Evolutionary conservation across 1,140 invertebrate genomes (phyloP), one percentile per base, ranked within the genome.

Genomic region (Ephestia elutella): DNA sequence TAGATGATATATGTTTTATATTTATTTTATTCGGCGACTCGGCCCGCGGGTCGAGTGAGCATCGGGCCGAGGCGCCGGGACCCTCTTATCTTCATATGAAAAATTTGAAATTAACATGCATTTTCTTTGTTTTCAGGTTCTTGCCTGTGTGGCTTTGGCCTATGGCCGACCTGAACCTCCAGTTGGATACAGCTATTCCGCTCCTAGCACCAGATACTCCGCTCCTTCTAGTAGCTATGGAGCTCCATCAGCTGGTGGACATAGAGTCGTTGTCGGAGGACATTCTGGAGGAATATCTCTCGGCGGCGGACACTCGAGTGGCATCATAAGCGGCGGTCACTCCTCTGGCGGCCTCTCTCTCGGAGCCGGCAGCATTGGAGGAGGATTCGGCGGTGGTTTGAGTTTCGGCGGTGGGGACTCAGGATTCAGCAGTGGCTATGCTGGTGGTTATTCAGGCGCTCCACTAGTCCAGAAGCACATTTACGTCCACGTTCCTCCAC

Each of bases 401-500:
- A 32, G 56, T 62, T 74, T 62, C 38, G 61, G 54, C 48, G 73
- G 75, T 19, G 78, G 72, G 53, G 81, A 78, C 54, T 70, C 74
- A 15, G 79, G 76, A 51, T 80, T 81, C 56, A 74, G 78, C n/a
- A 80, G 81, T 55, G 75, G 78, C 53, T 78, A 71, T 48, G 77
- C 78, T 17, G 79, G 81, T 55, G 86, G 87, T 8, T 82, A 72
- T 60, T 82, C 81, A 51, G 78, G 82, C 8, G 86, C 86, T 65
- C 80, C 89, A 61, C 71, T 90, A 4, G 80, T 90, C 11, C 89
- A 89, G 58, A 90, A 90, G 62, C 89, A 90, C 75, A 90, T 90
- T 68, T 90, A 90, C 77, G 86, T 89, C 18, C 89, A 90, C 66
- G 89, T 90, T 25, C 88, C 91, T 18, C 92, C 80, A 56, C 89